These are phyloP conservation scores for Microtus montanus DNA, from an alignment of 2,113 vertebrate species.

Conservation along the genomic window DNA sequence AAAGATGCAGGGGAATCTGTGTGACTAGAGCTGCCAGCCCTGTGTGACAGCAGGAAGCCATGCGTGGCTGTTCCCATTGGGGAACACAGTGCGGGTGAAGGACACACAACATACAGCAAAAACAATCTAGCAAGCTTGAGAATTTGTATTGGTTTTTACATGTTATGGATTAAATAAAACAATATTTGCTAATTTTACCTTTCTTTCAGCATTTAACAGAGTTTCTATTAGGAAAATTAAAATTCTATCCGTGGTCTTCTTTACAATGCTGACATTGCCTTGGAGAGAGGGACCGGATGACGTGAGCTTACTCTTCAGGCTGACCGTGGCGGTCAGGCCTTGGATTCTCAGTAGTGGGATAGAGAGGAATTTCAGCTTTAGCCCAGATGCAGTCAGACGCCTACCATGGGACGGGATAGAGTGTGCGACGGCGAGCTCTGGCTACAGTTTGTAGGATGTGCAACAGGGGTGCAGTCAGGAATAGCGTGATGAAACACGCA, in stretches of 20 bases:
- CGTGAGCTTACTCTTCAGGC: background rate
- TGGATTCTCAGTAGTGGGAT: background rate
- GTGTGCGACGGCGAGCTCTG: background rate
- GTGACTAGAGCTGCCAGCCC: background rate
- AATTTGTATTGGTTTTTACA: background rate
- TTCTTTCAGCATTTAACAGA: background rate
- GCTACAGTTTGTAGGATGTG: background rate
- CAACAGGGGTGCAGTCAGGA: background rate
- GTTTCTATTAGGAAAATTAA: background rate
- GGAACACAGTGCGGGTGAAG: background rate
- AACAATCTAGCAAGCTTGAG: background rate
- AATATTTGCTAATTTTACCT: background rate
- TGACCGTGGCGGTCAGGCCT: background rate
- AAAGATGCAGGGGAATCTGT: background rate
- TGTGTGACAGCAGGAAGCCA: background rate
- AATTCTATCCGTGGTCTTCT: background rate
- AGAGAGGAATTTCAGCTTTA: background rate
- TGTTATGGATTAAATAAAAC: background rate
- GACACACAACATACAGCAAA: too few relatives aligned
- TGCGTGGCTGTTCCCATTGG: fast-evolving
- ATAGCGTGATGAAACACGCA: background rate
- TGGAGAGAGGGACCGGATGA: background rate
- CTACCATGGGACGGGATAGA: background rate
- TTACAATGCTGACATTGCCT: background rate
- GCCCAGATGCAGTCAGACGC: conserved; percentile 24